phyloP scores from a whole-genome alignment of 2,113 vertebrate species.

The Gasterosteus aculeatus region DNA sequence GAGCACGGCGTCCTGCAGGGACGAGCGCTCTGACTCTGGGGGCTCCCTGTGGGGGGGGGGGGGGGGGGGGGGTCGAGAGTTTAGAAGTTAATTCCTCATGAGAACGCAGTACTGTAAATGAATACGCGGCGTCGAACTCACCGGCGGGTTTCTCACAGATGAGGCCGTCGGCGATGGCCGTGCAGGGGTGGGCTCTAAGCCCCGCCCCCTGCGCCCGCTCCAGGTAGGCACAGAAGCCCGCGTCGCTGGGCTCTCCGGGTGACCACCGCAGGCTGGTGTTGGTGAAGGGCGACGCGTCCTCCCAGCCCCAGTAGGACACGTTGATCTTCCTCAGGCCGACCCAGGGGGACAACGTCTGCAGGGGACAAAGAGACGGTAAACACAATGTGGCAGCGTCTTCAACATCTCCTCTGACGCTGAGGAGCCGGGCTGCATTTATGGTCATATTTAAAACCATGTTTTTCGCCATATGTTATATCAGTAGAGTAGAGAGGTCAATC shows the following conservation, averaged over 20 bases:
- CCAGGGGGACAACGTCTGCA: slow-evolving; percentile 90
- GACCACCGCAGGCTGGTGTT: slow-evolving; percentile 90
- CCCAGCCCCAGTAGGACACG: slow-evolving; percentile 96
- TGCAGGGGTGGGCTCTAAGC: slow-evolving; percentile 91
- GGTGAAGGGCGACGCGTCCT: slow-evolving; percentile 91
- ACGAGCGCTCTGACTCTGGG: slow-evolving; percentile 85
- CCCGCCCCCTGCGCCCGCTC: slow-evolving; percentile 79
- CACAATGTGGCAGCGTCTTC: background rate
- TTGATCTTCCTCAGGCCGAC: slow-evolving; percentile 96
- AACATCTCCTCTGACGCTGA: background rate
- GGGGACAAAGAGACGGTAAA: background rate
- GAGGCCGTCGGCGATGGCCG: slow-evolving; percentile 88
- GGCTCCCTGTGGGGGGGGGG: slow-evolving; percentile 81
- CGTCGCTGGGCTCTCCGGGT: slow-evolving; percentile 88
- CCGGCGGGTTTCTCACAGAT: slow-evolving; percentile 91
- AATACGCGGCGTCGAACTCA: slow-evolving; percentile 37
- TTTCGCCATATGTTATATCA: background rate
- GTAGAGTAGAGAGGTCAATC: background rate
- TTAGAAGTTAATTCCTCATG: background rate
- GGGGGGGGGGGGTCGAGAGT: background rate
- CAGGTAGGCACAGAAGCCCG: slow-evolving; percentile 93
- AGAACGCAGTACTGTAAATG: no score
- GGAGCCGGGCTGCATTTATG: background rate
- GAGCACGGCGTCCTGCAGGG: slow-evolving; percentile 93
- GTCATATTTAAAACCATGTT: background rate